Evolutionary conservation across 2,888 invertebrate genomes (phyloP).

Genomic region (Acleris emargana): DNA sequence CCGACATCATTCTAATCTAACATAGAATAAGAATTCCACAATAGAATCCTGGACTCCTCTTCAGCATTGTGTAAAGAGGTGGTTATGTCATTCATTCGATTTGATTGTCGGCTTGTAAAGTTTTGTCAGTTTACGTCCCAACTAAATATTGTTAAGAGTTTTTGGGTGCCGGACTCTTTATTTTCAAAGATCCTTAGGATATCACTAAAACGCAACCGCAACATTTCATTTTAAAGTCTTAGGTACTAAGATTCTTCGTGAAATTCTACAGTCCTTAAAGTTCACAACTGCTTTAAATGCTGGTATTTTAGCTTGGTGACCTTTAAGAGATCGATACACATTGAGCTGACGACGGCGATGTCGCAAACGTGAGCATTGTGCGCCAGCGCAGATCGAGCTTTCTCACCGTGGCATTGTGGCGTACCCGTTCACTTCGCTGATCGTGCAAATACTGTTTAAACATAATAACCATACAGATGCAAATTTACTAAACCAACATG

Average conservation of each 20-base stretch:
- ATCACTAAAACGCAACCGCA: neutral
- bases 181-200: no score
- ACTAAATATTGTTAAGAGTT: no score
- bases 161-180: no score
- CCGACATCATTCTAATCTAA: constrained; percentile 47
- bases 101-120: constrained; percentile 12
- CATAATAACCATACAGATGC: constrained; percentile 3
- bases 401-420: constrained; percentile 72
- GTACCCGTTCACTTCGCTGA: constrained; percentile 63
- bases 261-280: constrained; percentile 16
- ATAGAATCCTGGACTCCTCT: constrained; percentile 54
- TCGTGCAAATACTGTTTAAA: constrained; percentile 19
- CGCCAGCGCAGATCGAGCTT: constrained; percentile 55
- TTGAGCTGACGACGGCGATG: constrained; percentile 58
- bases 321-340: constrained; percentile 60
- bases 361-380: constrained; percentile 65
- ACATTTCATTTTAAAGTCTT: neutral
- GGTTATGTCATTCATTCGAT: constrained; percentile 42
- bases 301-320: constrained; percentile 53
- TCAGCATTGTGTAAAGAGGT: constrained; percentile 63
- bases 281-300: constrained; percentile 32
- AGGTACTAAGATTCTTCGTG: neutral
- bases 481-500: neutral
- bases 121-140: neutral
- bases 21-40: constrained; percentile 47